phyloP scores from a whole-genome alignment of 2,888 invertebrate species.

The Hoplodrina blanda region DNA sequence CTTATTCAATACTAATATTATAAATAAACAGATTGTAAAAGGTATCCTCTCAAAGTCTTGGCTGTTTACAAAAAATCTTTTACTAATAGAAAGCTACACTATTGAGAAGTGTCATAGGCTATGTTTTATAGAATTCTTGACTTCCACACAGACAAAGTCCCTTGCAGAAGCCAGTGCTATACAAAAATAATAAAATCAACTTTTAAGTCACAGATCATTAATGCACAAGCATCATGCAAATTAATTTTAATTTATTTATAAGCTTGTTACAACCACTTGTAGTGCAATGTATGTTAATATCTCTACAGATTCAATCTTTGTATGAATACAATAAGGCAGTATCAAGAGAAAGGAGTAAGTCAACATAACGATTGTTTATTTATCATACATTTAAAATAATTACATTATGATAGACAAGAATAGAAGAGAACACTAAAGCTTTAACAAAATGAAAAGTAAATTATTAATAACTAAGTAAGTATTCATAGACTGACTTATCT shows the following conservation, averaged over 20 bases:
- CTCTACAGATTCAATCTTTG: conserved; percentile 25
- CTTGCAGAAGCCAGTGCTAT: too few relatives aligned
- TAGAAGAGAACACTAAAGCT: conserved; percentile 18
- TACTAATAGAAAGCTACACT: too few relatives aligned
- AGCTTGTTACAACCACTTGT: conserved; percentile 34
- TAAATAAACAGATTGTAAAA: too few relatives aligned
- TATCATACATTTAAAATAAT: neutral
- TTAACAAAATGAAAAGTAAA: conserved; percentile 64
- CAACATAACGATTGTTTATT: neutral
- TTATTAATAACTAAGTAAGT: conserved; percentile 74
- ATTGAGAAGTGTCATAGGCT: too few relatives aligned
- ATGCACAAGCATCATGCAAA: conserved; percentile 21
- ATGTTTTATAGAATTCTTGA: too few relatives aligned
- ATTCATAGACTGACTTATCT: conserved; percentile 85
- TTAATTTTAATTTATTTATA: conserved; percentile 43
- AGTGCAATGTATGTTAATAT: conserved; percentile 38
- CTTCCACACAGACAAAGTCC: too few relatives aligned
- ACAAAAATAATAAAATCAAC: neutral
- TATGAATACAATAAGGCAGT: conserved; percentile 6
- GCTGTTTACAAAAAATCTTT: too few relatives aligned
- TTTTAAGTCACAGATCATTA: neutral
- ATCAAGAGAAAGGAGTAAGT: conserved; percentile 12
- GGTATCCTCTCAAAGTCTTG: too few relatives aligned
- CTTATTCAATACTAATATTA: too few relatives aligned
- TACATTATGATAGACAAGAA: conserved; percentile 6